Evolutionary conservation across 2,797 vertebrate species (phyloP).

Genomic region (Cuniculus paca): DNA sequence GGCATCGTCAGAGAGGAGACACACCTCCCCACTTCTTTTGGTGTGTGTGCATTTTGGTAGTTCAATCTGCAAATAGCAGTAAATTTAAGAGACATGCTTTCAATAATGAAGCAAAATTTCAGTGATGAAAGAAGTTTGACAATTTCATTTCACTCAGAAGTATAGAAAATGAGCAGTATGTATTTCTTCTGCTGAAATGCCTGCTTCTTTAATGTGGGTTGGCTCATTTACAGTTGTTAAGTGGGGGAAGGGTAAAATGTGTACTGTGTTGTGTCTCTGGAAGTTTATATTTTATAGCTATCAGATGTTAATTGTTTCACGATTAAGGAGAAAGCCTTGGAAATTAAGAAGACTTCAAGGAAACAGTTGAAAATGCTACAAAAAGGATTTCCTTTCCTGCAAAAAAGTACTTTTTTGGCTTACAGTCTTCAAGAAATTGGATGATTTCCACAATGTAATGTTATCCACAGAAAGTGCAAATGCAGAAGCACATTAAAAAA

Average conservation of each 20-base stretch:
- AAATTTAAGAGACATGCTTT: conserved; percentile 13
- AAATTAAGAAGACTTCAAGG: conserved; percentile 11
- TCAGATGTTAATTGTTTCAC: conserved; percentile 10
- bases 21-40: not conserved
- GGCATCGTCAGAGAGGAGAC: not conserved
- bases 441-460: not conserved
- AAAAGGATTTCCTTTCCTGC: conserved; percentile 28
- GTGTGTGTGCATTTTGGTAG: too few species aligned
- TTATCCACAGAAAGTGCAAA: not conserved
- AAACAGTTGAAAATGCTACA: conserved; percentile 24
- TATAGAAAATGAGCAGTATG: not conserved
- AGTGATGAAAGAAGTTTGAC: conserved; percentile 42
- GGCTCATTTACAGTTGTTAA: not conserved
- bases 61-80: not conserved
- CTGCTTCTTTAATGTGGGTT: conserved; percentile 40
- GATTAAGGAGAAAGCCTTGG: not conserved
- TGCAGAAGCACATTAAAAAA: not conserved
- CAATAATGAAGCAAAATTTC: conserved; percentile 59
- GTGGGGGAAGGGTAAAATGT: not conserved
- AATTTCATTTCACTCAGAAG: not conserved
- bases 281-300: conserved; percentile 18
- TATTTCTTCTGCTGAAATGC: conserved; percentile 2
- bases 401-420: not conserved
- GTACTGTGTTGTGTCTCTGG: not conserved
- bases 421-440: not conserved